A percentile compares a stretch with the other conserved stretches of the same genome.
Conservation (phyloP, 2,113 vertebrate genomes). For the Scalopus aquaticus region DNA sequence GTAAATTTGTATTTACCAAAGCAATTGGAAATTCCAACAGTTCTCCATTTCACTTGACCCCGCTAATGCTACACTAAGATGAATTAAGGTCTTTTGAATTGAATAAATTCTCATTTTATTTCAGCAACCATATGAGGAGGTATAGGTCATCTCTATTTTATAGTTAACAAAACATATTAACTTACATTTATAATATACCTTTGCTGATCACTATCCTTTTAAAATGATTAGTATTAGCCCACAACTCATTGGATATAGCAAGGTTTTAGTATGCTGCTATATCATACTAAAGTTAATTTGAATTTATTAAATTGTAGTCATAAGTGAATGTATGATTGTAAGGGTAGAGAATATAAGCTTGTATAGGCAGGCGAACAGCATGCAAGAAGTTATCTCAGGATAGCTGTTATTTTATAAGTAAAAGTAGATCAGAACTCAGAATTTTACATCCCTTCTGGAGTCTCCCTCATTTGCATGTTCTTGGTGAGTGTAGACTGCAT, state of each 20-base stretch:
- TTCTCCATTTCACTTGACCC: not conserved
- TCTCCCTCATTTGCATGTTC: not conserved
- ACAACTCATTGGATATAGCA: constrained; percentile 33
- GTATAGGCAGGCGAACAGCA: not conserved
- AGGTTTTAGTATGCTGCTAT: constrained; percentile 13
- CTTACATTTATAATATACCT: not conserved
- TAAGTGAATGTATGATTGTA: not conserved
- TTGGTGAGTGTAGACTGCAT: not conserved
- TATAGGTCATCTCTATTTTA: not conserved
- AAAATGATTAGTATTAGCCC: not conserved
- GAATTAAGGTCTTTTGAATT: not conserved
- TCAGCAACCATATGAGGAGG: not conserved
- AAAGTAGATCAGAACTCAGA: not conserved
- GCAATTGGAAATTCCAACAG: not conserved
- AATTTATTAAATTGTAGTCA: constrained; percentile 34
- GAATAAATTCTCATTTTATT: constrained; percentile 31
- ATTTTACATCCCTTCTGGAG: not conserved
- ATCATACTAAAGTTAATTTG: not conserved
- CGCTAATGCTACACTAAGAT: not conserved
- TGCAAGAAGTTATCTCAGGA: not conserved
- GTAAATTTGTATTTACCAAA: not conserved
- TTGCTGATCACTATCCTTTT: not conserved
- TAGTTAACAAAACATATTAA: not conserved
- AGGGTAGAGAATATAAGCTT: constrained; percentile 31
- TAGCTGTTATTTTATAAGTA: not conserved